Percentiles rank a stretch among this genome's conserved stretches.
These are phyloP conservation scores for Limnodromus scolopaceus DNA, from an alignment of 2,797 vertebrate genomes.

Conservation along the genomic window DNA sequence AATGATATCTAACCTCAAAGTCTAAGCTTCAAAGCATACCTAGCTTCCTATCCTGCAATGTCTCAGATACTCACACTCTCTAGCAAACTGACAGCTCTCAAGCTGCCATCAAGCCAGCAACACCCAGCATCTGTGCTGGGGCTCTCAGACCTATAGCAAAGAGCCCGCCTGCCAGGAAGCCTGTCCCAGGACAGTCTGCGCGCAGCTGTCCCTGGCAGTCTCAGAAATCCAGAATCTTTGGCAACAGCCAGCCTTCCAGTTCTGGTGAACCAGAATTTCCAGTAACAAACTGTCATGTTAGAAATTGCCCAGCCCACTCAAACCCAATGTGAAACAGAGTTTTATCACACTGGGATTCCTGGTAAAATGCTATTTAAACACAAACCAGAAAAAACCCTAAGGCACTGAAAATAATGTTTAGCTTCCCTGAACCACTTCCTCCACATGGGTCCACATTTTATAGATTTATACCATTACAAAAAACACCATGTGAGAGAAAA, in stretches of 20 bases:
- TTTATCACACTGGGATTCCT: not conserved
- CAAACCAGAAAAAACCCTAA: not conserved
- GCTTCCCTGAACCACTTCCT: not conserved
- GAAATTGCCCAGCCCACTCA: not conserved
- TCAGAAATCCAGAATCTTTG: not conserved
- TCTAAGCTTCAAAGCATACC: not conserved
- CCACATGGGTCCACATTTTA: not conserved
- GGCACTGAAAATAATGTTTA: not conserved
- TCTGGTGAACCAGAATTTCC: not conserved
- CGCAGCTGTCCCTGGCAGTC: fast-evolving
- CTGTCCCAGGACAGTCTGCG: fast-evolving
- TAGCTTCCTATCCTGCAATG: not conserved
- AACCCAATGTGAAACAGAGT: not conserved
- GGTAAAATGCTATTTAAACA: not conserved
- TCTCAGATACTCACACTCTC: not conserved
- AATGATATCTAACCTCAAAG: not conserved
- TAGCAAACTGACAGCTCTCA: not conserved
- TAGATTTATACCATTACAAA: not conserved
- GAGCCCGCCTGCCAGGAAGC: not conserved
- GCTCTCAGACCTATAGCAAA: not conserved
- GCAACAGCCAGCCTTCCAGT: fast-evolving
- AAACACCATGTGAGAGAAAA: not conserved
- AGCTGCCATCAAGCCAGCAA: not conserved
- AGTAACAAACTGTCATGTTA: not conserved
- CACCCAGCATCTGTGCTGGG: fast-evolving